phyloP scores from a whole-genome alignment of 2,888 invertebrate species.

The Sepiola atlantica region DNA sequence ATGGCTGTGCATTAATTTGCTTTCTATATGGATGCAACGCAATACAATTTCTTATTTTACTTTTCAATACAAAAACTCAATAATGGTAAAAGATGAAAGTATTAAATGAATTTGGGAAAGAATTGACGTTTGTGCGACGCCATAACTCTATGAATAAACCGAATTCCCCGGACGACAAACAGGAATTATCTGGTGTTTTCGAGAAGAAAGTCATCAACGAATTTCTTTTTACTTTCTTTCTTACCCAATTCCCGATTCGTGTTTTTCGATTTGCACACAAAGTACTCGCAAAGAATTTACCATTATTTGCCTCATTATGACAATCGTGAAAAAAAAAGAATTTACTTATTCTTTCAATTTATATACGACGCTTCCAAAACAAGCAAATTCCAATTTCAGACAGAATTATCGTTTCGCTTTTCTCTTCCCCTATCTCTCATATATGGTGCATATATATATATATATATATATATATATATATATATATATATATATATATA shows the following conservation, averaged over 20 bases:
- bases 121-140: too few species aligned
- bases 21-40: not conserved
- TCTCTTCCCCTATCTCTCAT: too few species aligned
- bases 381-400: too few species aligned
- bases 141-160: too few species aligned
- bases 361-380: too few species aligned
- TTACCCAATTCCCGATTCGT: not conserved
- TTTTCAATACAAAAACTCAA: conserved; percentile 7
- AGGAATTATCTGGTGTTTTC: not conserved
- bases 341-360: too few species aligned
- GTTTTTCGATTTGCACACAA: not conserved
- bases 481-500: too few species aligned
- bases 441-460: too few species aligned
- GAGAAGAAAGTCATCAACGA: not conserved
- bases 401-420: too few species aligned
- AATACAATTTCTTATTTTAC: not conserved
- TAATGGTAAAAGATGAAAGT: not conserved
- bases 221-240: not conserved
- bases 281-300: not conserved
- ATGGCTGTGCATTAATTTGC: not conserved
- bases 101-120: not conserved
- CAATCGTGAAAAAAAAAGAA: not conserved
- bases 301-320: not conserved
- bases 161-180: too few species aligned
- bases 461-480: too few species aligned